phyloP scores from a whole-genome alignment of 2,888 invertebrate species.

The Smittia aterrima region DNA sequence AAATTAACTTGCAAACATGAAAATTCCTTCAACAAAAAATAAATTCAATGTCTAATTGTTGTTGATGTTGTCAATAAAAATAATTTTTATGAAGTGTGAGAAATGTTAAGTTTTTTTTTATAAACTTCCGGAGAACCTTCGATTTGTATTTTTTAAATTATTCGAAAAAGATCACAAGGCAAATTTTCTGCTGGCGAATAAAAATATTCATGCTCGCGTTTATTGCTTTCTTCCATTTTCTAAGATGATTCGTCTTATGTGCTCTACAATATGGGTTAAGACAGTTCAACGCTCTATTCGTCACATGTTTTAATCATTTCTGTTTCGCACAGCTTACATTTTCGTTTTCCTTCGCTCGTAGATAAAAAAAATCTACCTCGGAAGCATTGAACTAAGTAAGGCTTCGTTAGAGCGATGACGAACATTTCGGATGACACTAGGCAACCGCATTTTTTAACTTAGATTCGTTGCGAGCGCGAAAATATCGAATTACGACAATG shows the following conservation, averaged over 20 bases:
- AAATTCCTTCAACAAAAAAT: too few species aligned
- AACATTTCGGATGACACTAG: neutral
- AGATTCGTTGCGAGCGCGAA: constrained; percentile 1
- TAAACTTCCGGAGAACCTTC: too few species aligned
- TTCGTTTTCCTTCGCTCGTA: neutral
- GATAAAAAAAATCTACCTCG: neutral
- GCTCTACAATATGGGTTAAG: constrained; percentile 39
- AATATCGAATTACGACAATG: constrained; percentile 37
- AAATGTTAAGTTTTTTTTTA: too few species aligned
- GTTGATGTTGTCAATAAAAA: too few species aligned
- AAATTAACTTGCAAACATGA: too few species aligned
- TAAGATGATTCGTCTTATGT: constrained; percentile 27
- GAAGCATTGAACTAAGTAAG: neutral
- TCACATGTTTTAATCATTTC: constrained; percentile 17
- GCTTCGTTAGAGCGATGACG: neutral
- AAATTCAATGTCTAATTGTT: too few species aligned
- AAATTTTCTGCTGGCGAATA: too few species aligned
- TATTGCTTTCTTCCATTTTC: neutral
- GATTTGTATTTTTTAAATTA: too few species aligned
- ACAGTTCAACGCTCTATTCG: constrained; percentile 26
- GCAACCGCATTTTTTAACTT: neutral
- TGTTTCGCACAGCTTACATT: constrained; percentile 19
- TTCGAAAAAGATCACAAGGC: too few species aligned
- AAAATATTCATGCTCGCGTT: constrained; percentile 26
- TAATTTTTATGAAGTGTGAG: too few species aligned